phyloP scores from a whole-genome alignment of 1,140 invertebrate genomes.

The Cydia fagiglandana region DNA sequence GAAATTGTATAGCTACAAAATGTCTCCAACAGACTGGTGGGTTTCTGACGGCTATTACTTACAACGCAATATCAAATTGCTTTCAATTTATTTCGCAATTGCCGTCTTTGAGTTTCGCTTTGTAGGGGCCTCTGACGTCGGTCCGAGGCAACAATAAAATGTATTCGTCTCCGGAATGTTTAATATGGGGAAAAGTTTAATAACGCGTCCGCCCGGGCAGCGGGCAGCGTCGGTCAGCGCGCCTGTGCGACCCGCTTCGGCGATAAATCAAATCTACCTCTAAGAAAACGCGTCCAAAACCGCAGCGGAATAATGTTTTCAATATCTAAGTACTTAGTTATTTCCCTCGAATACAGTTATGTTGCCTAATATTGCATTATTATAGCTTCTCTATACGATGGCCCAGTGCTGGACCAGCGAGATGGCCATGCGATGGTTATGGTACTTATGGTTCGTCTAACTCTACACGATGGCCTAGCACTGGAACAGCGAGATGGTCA shows the following conservation, averaged over 20 bases:
- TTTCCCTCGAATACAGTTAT: neutral
- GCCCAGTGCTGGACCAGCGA: no score
- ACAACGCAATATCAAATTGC: slow-evolving; percentile 79
- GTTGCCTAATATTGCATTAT: no score
- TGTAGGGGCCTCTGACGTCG: slow-evolving; percentile 77
- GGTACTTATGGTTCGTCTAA: no score
- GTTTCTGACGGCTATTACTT: slow-evolving; percentile 75
- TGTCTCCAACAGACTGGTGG: slow-evolving; percentile 60
- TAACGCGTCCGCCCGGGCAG: slow-evolving; percentile 70
- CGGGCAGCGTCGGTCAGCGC: slow-evolving; percentile 58
- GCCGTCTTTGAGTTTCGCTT: slow-evolving; percentile 79
- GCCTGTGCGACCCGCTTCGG: slow-evolving; percentile 62
- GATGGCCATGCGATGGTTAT: no score
- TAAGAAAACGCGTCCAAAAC: slow-evolving; percentile 71
- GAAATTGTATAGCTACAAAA: slow-evolving; percentile 58
- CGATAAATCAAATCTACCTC: slow-evolving; percentile 78
- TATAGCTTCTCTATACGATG: no score
- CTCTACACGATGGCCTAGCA: no score
- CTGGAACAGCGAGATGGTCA: no score
- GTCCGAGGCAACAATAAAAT: slow-evolving; percentile 79
- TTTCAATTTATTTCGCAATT: slow-evolving; percentile 79
- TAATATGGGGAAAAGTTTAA: slow-evolving; percentile 80
- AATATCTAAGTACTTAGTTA: neutral
- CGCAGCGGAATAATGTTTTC: slow-evolving; percentile 40
- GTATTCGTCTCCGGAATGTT: slow-evolving; percentile 79